Evolutionary conservation across 2,113 vertebrate species (phyloP).

Genomic region (Cyprinus carpio): DNA sequence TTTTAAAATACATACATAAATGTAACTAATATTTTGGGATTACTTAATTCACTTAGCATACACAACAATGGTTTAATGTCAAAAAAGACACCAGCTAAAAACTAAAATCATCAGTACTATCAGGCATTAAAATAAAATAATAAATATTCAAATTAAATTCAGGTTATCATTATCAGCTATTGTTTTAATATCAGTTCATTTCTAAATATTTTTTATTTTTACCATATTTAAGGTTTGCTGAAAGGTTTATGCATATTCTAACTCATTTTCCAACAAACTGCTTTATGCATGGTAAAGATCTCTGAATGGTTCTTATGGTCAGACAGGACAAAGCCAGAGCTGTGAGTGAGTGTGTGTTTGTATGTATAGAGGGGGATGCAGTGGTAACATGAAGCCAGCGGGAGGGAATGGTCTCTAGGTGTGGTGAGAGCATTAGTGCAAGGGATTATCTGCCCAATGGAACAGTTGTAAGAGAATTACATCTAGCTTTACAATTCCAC

Average conservation of each 20-base stretch:
- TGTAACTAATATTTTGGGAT: neutral
- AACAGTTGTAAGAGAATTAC: constrained; percentile 79
- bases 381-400: constrained; percentile 67
- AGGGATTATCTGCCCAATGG: constrained; percentile 77
- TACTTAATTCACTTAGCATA: neutral
- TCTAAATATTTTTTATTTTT: neutral
- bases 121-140: no score
- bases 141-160: no score
- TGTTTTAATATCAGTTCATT: no score
- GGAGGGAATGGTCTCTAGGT: constrained; percentile 58
- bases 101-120: neutral
- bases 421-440: constrained; percentile 69
- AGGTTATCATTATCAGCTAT: no score
- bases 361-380: constrained; percentile 65
- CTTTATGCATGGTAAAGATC: neutral
- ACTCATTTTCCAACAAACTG: neutral
- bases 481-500: constrained; percentile 79
- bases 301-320: constrained; percentile 60
- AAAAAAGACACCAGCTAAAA: neutral
- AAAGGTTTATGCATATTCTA: neutral
- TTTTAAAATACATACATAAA: no score
- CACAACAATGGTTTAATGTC: neutral
- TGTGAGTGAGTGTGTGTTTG: constrained; percentile 46
- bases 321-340: constrained; percentile 65
- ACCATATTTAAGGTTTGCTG: neutral